Base-by-base conservation (phyloP, 2,888 invertebrate genomes). In the Schizotus pectinicornis region DNA sequence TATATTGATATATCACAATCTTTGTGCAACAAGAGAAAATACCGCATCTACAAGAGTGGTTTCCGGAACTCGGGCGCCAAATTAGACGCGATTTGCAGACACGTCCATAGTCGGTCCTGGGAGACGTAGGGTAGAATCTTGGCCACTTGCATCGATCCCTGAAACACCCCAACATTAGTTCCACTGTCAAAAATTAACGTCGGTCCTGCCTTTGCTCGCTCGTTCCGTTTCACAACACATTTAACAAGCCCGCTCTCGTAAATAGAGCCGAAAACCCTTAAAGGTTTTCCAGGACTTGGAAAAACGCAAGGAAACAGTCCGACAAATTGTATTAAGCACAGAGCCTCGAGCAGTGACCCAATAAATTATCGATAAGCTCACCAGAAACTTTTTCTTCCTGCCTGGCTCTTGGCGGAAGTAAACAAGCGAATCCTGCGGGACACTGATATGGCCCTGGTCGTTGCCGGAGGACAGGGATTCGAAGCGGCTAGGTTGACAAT, bases 341-440 rank as follows among this genome's bases (percentile, higher is more conserved):
- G 41, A 52, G 14, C 22, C 9, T 39, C 37, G 43, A 22, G 22
- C 22, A 22, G 41, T 46, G 56, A 53, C 58, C 60, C 43, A 54
- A 62, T 62, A 62, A 62, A 59, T 61, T 62, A 62, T 13, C 35
- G 9, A 50, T 22, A 54, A 50, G 67, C 71, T 74, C 70, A 81
- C 81, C 75, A 80, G 67, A 69, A 80, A 81, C 67, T 80, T 80
- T 67, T 80, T 81, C 68, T 81, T 81, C 52, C 80, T 68, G 45
- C 81, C 81, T 11, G 81, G 81, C 59, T 81, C 81, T 56, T 81
- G 80, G 59, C 80, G 71, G 68, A 81, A 80, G 65, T 81, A 81
- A 59, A 80, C 80, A 55, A 81, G 72, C n/a, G 80, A 73, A 57
- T 80, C 80, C 47, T 71, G 65, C 5, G 80, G 79, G 56, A 80